These are phyloP conservation scores for Hermodice carunculata DNA, from an alignment of 2,888 invertebrate genomes.

Conservation along the genomic window DNA sequence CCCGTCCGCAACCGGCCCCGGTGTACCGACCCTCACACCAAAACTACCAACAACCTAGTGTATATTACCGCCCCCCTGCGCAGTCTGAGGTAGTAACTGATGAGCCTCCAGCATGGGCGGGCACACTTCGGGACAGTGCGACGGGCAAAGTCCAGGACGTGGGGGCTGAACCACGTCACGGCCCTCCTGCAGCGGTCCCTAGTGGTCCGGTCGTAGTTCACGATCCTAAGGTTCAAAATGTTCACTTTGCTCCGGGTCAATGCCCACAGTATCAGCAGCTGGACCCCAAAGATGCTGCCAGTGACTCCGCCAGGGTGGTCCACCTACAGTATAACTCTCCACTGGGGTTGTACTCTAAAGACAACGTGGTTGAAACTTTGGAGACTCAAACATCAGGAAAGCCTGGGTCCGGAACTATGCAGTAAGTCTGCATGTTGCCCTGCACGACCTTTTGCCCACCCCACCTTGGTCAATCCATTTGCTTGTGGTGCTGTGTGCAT, in stretches of 20 bases:
- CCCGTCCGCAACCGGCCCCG: not conserved
- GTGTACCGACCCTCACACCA: not conserved
- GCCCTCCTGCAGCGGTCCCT: not conserved
- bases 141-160: not conserved
- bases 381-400: slow-evolving; percentile 56
- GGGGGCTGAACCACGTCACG: not conserved
- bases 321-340: slow-evolving; percentile 69
- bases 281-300: slow-evolving; percentile 6
- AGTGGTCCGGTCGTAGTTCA: slow-evolving; percentile 14
- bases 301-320: slow-evolving; percentile 51
- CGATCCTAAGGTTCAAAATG: slow-evolving; percentile 34
- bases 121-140: slow-evolving; percentile 23
- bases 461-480: too few species aligned
- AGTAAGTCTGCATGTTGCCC: too few species aligned
- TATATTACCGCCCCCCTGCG: not conserved
- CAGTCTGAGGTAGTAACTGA: slow-evolving; percentile 5
- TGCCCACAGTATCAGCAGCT: slow-evolving; percentile 35
- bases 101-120: slow-evolving; percentile 45
- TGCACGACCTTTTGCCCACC: too few species aligned
- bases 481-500: too few species aligned
- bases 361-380: slow-evolving; percentile 61
- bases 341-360: slow-evolving; percentile 64
- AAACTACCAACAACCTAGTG: too few species aligned
- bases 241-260: slow-evolving; percentile 26
- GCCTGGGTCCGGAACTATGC: slow-evolving; percentile 44